Conservation (phyloP, 1,140 invertebrate genomes). For the Homarus americanus region DNA sequence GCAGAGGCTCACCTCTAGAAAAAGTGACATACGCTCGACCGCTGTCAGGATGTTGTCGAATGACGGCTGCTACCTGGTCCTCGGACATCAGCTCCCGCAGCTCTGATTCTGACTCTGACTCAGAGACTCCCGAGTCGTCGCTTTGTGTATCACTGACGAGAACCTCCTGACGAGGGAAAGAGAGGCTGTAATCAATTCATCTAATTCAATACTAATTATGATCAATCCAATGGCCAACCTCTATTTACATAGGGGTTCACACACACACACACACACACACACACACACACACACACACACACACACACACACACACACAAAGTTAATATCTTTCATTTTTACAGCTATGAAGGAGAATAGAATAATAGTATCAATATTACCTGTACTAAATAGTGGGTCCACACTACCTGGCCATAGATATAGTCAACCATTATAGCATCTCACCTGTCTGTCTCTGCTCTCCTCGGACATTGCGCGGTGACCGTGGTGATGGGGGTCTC, state of each 20-base stretch:
- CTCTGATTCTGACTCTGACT: slow-evolving; percentile 50
- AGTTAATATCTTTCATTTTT: too few relatives aligned
- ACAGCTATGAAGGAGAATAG: too few relatives aligned
- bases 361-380: too few relatives aligned
- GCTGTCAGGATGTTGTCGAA: slow-evolving; percentile 38
- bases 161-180: slow-evolving; percentile 29
- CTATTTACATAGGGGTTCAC: too few relatives aligned
- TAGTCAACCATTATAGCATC: neutral
- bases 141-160: slow-evolving; percentile 31
- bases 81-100: slow-evolving; percentile 26
- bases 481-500: neutral
- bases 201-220: too few relatives aligned
- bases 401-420: too few relatives aligned
- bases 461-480: neutral
- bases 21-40: slow-evolving; percentile 39
- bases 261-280: too few relatives aligned
- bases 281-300: too few relatives aligned
- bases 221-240: too few relatives aligned
- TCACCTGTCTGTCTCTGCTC: slow-evolving; percentile 33
- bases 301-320: too few relatives aligned
- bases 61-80: slow-evolving; percentile 20
- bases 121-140: slow-evolving; percentile 49
- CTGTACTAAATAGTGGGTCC: too few relatives aligned
- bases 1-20: slow-evolving; percentile 4
- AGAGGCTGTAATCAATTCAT: neutral